A percentile compares a stretch with the other conserved stretches of the same genome.
phyloP scores from a whole-genome alignment of 2,113 vertebrate genomes.

The Syngnathus typhle region DNA sequence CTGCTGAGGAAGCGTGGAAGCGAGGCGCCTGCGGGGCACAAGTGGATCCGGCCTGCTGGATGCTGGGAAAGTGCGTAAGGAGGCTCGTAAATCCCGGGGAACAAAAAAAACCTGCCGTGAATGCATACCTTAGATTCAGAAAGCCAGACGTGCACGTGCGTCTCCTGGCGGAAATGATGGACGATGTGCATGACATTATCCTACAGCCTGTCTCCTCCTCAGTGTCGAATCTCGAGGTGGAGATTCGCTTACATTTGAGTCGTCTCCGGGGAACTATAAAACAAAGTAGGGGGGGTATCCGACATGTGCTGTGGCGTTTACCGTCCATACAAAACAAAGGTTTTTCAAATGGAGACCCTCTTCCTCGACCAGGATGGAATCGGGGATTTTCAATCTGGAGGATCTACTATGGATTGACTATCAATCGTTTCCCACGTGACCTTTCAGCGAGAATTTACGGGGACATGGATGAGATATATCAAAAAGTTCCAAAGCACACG shows the following conservation, averaged over 20 bases:
- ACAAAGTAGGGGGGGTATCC: slow-evolving; percentile 13
- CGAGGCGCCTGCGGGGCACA: slow-evolving; percentile 36
- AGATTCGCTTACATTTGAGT: slow-evolving; percentile 56
- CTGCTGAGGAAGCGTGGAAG: slow-evolving; percentile 46
- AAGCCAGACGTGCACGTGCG: slow-evolving; percentile 3
- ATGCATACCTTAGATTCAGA: slow-evolving; percentile 24
- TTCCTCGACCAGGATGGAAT: slow-evolving; percentile 2
- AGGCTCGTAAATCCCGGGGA: slow-evolving; percentile 39
- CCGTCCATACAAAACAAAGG: slow-evolving; percentile 50
- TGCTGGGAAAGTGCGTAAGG: slow-evolving; percentile 43
- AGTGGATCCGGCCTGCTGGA: slow-evolving; percentile 39
- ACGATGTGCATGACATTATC: slow-evolving; percentile 56
- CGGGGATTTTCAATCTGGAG: slow-evolving; percentile 7
- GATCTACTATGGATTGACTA: slow-evolving; percentile 16
- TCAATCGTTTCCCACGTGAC: slow-evolving; percentile 3
- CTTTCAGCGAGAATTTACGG: neutral
- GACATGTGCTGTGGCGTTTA: slow-evolving; percentile 56
- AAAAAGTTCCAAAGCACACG: neutral
- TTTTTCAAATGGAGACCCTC: slow-evolving; percentile 8
- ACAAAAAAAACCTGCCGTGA: slow-evolving; percentile 17
- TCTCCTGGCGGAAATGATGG: slow-evolving; percentile 55
- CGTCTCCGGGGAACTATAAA: slow-evolving; percentile 44
- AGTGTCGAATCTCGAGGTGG: slow-evolving; percentile 41
- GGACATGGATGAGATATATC: neutral
- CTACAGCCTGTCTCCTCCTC: slow-evolving; percentile 42